These are phyloP conservation scores for Pentamera pediparva DNA, from an alignment of 53 echinoderm and acorn worm species.

Conservation along the genomic window DNA sequence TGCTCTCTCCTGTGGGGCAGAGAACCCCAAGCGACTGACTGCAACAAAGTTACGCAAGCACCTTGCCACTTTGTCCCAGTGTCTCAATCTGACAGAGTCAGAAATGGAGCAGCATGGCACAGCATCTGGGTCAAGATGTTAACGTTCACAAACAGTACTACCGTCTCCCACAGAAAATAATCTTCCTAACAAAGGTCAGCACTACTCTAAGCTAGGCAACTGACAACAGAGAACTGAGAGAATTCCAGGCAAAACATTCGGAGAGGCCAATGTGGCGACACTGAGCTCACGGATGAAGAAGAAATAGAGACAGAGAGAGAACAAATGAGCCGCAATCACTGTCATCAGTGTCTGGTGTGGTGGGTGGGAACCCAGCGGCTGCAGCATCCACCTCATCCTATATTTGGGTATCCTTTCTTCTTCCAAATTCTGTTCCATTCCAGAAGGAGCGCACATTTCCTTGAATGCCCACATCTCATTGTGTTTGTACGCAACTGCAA, in stretches of 20 bases:
- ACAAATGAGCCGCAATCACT: too few species aligned
- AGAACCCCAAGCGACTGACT: conserved; percentile 32
- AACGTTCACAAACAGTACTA: conserved; percentile 33
- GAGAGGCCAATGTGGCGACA: too few species aligned
- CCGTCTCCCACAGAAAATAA: conserved; percentile 16
- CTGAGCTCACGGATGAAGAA: neutral
- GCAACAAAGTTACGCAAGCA: conserved; percentile 50
- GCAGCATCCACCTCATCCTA: neutral
- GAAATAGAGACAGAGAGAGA: too few species aligned
- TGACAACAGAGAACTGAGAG: neutral
- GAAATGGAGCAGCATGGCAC: too few species aligned
- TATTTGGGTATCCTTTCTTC: too few species aligned
- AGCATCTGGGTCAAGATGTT: neutral
- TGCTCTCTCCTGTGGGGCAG: conserved; percentile 12
- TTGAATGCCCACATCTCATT: too few species aligned
- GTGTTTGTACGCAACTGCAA: too few species aligned
- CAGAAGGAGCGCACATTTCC: too few species aligned
- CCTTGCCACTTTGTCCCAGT: conserved; percentile 40
- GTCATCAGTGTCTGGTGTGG: neutral
- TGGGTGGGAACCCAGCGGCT: too few species aligned
- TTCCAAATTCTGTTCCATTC: too few species aligned
- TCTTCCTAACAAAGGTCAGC: conserved; percentile 40
- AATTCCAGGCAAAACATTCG: neutral
- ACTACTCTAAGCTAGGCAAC: conserved; percentile 15
- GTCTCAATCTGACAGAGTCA: neutral